A percentile compares a stretch with the other conserved stretches of the same genome.
phyloP scores from a whole-genome alignment of 2,888 invertebrate genomes.

The Acanthoscelides obtectus region DNA sequence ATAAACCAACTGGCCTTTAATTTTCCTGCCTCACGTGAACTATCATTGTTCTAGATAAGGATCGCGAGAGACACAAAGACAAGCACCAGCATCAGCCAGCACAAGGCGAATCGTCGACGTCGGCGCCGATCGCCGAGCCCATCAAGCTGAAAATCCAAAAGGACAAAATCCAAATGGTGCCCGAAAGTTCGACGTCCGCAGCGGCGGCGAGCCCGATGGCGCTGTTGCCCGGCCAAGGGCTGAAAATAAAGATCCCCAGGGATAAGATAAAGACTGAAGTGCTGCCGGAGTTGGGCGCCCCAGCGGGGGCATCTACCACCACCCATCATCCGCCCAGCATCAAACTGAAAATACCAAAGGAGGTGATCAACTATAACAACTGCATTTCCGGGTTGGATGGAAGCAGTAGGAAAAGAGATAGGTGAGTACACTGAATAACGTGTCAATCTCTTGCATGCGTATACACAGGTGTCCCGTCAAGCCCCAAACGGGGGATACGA shows the following conservation, averaged over 20 bases:
- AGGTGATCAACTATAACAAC: conserved; percentile 54
- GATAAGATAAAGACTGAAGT: conserved; percentile 60
- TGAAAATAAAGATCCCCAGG: conserved; percentile 80
- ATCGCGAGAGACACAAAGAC: conserved; percentile 53
- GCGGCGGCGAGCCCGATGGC: not conserved
- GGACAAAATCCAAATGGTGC: conserved; percentile 30
- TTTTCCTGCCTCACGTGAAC: no score
- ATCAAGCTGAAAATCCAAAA: conserved; percentile 51
- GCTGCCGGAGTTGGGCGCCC: conserved; percentile 36
- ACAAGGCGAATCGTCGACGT: conserved; percentile 3
- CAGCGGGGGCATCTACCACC: not conserved
- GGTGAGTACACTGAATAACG: no score
- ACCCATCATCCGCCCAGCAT: conserved; percentile 41
- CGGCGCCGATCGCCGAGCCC: conserved; percentile 35
- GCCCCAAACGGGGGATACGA: no score
- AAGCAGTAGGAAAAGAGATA: conserved; percentile 1
- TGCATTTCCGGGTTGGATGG: conserved; percentile 21
- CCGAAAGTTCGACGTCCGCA: conserved; percentile 15
- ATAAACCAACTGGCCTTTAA: no score
- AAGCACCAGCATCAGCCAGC: conserved; percentile 42
- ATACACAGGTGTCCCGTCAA: no score
- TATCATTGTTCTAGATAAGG: conserved; percentile 49
- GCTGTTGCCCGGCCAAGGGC: conserved; percentile 47
- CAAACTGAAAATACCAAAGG: conserved; percentile 79
- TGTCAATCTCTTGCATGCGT: no score